phyloP scores from a whole-genome alignment of 1,140 invertebrate species.

The Monomorium pharaonis region DNA sequence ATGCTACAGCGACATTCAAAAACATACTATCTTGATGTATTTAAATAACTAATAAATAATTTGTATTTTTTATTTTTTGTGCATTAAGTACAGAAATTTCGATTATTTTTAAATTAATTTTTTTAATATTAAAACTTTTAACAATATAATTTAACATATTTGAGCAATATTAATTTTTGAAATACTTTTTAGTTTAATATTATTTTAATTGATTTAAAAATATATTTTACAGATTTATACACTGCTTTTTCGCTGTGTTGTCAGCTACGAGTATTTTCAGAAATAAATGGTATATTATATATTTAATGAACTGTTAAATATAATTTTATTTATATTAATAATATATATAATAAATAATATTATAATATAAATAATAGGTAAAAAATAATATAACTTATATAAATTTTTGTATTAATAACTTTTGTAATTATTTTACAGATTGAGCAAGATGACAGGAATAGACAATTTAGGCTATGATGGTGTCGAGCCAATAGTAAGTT shows the following conservation, averaged over 20 bases:
- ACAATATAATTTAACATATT: neutral
- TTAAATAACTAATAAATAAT: neutral
- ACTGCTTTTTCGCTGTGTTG: neutral
- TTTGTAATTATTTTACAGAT: conserved; percentile 40
- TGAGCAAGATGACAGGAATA: conserved; percentile 63
- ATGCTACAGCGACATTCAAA: conserved; percentile 26
- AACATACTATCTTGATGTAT: neutral
- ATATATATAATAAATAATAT: neutral
- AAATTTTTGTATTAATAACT: neutral
- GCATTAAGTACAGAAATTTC: neutral
- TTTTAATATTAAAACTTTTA: neutral
- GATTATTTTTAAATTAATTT: neutral
- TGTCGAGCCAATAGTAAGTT: conserved; percentile 49
- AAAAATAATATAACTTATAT: neutral
- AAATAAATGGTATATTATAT: neutral
- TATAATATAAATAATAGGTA: neutral
- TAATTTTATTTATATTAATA: neutral
- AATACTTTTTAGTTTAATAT: neutral
- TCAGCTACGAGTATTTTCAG: neutral
- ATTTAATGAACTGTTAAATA: neutral
- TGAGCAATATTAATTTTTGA: neutral
- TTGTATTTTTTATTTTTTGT: neutral
- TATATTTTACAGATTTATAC: neutral
- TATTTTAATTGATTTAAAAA: conserved; percentile 6
- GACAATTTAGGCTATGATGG: conserved; percentile 63